phyloP scores from a whole-genome alignment of 2,797 vertebrate genomes.

The Melanotaenia maccullochi region DNA sequence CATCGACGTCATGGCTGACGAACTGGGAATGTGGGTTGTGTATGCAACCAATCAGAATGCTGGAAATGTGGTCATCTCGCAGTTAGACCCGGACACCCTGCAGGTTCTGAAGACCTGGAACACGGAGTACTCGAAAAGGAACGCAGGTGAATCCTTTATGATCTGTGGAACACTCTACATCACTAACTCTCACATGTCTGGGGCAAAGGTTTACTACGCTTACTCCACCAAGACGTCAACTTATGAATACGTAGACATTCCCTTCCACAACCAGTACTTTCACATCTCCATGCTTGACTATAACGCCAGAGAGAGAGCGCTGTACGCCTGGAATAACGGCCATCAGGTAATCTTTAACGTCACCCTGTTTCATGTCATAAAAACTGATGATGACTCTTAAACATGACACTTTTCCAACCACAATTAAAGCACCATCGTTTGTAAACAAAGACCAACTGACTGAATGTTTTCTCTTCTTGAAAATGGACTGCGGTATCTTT shows the following conservation, averaged over 20 bases:
- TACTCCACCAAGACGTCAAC: conserved; percentile 96
- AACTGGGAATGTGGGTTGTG: conserved; percentile 95
- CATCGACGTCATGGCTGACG: conserved; percentile 97
- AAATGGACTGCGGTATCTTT: conserved; percentile 51
- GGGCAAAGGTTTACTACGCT: conserved; percentile 97
- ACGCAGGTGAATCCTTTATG: conserved; percentile 98
- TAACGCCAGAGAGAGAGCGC: conserved; percentile 93
- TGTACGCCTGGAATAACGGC: conserved; percentile 98
- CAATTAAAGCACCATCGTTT: conserved; percentile 62
- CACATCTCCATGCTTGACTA: conserved; percentile 99
- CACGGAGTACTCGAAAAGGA: conserved; percentile 96
- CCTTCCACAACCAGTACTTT: conserved; percentile 98
- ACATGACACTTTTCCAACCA: conserved; percentile 21
- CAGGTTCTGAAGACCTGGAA: conserved; percentile 95
- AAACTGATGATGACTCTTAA: conserved; percentile 94
- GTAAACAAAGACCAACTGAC: conserved; percentile 49
- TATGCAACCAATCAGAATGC: conserved; percentile 99
- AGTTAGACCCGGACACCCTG: conserved; percentile 91
- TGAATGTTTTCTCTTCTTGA: conserved; percentile 29
- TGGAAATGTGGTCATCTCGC: conserved; percentile 96
- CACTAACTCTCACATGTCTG: conserved; percentile 96
- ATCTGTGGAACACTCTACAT: conserved; percentile 97
- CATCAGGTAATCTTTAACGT: conserved; percentile 99
- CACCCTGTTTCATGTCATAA: conserved; percentile 97
- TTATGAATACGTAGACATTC: conserved; percentile 97